Conservation (phyloP, 2,113 vertebrate genomes). For the Mastomys coucha region DNA sequence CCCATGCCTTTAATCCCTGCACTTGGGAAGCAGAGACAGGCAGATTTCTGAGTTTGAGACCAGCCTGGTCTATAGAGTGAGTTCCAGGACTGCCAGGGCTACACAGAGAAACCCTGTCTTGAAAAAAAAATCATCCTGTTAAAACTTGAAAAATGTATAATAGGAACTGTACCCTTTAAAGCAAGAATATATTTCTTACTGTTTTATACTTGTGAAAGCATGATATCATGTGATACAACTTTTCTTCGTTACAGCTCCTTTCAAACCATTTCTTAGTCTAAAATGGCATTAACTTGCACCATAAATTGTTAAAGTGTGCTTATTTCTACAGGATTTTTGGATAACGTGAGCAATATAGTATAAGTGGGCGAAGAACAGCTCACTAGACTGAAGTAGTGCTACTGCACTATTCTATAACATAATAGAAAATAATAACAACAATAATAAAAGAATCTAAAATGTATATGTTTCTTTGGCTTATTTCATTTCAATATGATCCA, state of each 20-base stretch:
- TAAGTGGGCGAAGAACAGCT: neutral
- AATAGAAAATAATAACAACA: neutral
- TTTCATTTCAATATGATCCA: neutral
- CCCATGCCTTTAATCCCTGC: too few species aligned
- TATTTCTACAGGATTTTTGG: neutral
- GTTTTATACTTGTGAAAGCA: neutral
- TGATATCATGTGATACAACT: fast-evolving
- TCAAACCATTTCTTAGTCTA: neutral
- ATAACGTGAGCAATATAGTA: neutral
- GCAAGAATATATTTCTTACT: neutral
- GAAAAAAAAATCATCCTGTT: too few species aligned
- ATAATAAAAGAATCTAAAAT: neutral
- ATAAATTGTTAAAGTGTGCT: neutral
- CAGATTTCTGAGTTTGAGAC: too few species aligned
- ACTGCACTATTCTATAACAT: neutral
- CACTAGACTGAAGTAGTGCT: neutral
- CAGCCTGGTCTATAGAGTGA: too few species aligned
- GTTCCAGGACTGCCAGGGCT: too few species aligned
- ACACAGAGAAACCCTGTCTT: too few species aligned
- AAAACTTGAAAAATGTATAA: neutral
- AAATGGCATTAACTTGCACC: neutral
- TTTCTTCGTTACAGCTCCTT: neutral
- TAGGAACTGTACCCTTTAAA: neutral
- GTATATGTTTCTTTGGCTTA: neutral
- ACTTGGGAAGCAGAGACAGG: too few species aligned